phyloP scores from a whole-genome alignment of 2,888 invertebrate genomes.

The Drosophila setosimentum region DNA sequence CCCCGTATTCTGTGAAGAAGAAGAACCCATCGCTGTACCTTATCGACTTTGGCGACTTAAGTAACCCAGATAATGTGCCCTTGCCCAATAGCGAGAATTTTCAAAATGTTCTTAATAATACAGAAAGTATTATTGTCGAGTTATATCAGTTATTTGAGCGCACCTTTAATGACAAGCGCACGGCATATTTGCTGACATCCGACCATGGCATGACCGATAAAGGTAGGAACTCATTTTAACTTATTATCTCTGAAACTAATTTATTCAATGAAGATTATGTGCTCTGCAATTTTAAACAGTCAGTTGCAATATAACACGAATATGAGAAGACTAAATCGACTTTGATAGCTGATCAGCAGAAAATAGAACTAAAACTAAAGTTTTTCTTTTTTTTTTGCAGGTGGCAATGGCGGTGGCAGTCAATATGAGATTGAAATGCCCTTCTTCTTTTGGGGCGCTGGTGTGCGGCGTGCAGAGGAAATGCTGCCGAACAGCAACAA shows the following conservation, averaged over 20 bases:
- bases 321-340: too few species aligned
- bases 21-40: slow-evolving; percentile 90
- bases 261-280: neutral
- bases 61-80: slow-evolving; percentile 94
- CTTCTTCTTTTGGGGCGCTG: slow-evolving; percentile 97
- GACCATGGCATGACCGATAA: slow-evolving; percentile 99
- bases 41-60: slow-evolving; percentile 95
- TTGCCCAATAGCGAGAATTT: slow-evolving; percentile 94
- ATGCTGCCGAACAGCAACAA: slow-evolving; percentile 24
- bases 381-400: slow-evolving; percentile 84
- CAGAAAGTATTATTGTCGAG: slow-evolving; percentile 90
- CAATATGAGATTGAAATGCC: slow-evolving; percentile 96
- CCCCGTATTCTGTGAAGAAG: slow-evolving; percentile 81
- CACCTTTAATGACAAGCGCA: slow-evolving; percentile 91
- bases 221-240: slow-evolving; percentile 86
- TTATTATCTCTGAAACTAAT: neutral
- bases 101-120: slow-evolving; percentile 90
- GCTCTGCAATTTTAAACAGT: too few species aligned
- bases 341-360: too few species aligned
- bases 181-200: slow-evolving; percentile 95
- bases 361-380: too few species aligned
- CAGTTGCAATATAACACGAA: too few species aligned
- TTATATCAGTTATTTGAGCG: slow-evolving; percentile 89
- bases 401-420: slow-evolving; percentile 96
- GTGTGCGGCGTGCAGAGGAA: slow-evolving; percentile 86